Evolutionary conservation across 2,113 vertebrate genomes (phyloP).

Genomic region (Amazona guildingii): DNA sequence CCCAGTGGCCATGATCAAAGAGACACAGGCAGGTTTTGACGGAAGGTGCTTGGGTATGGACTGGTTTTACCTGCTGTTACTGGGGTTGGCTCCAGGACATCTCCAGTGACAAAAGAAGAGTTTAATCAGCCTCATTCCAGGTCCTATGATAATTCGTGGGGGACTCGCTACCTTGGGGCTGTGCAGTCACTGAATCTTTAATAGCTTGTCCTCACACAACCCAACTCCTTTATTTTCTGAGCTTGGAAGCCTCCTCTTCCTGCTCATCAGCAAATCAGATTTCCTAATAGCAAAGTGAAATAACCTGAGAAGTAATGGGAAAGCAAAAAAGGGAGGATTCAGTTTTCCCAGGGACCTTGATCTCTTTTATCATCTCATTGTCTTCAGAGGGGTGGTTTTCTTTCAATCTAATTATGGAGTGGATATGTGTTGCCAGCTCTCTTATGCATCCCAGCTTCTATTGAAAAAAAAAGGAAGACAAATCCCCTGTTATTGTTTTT

Average conservation of each 20-base stretch:
- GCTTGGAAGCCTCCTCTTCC: not conserved
- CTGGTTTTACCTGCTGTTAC: not conserved
- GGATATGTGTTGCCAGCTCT: not conserved
- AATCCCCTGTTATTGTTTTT: not conserved
- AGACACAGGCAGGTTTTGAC: not conserved
- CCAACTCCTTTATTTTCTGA: not conserved
- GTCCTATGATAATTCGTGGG: not conserved
- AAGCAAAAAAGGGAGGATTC: not conserved
- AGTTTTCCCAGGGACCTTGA: constrained; percentile 10
- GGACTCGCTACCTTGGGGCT: not conserved
- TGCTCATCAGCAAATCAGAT: constrained; percentile 12
- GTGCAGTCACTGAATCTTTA: not conserved
- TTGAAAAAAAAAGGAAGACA: not conserved
- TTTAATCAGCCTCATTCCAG: not conserved
- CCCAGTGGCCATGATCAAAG: not conserved
- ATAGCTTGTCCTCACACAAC: not conserved
- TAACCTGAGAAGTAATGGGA: constrained; percentile 15
- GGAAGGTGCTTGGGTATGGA: accelerated
- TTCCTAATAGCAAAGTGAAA: constrained; percentile 31
- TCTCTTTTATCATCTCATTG: constrained; percentile 35
- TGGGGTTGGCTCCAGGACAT: not conserved
- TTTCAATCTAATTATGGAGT: constrained; percentile 38
- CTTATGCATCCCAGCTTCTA: not conserved
- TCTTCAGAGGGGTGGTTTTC: constrained; percentile 25
- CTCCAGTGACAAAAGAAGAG: not conserved